These are phyloP conservation scores for Patella vulgata DNA, from an alignment of 1,140 invertebrate species.

Conservation along the genomic window DNA sequence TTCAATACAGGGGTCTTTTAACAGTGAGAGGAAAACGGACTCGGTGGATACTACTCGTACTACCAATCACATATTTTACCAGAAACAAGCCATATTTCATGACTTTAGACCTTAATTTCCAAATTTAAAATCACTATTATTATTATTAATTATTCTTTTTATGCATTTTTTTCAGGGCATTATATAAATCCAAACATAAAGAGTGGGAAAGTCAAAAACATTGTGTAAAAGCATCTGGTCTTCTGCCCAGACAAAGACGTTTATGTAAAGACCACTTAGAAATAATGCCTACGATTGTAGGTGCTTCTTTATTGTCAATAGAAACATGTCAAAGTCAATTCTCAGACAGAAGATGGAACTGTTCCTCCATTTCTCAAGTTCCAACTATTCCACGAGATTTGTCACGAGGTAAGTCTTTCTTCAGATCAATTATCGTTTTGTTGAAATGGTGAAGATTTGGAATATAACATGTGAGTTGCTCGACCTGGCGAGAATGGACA, in stretches of 20 bases:
- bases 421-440: no score
- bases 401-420: slow-evolving; percentile 75
- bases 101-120: no score
- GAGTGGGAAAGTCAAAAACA: slow-evolving; percentile 39
- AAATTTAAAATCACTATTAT: no score
- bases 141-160: no score
- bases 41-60: no score
- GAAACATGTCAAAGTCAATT: slow-evolving; percentile 80
- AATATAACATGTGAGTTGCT: no score
- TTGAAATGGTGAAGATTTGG: no score
- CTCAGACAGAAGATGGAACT: slow-evolving; percentile 83
- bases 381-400: slow-evolving; percentile 83
- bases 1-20: no score
- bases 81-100: no score
- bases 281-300: slow-evolving; percentile 79
- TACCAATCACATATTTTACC: no score
- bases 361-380: slow-evolving; percentile 80
- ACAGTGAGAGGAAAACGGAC: no score
- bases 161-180: slow-evolving; percentile 38
- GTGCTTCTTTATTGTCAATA: slow-evolving; percentile 76
- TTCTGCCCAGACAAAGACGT: slow-evolving; percentile 79
- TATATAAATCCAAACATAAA: slow-evolving; percentile 38
- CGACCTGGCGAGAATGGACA: no score
- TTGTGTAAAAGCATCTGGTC: slow-evolving; percentile 67
- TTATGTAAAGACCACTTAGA: slow-evolving; percentile 82